phyloP scores from a whole-genome alignment of 2,888 invertebrate genomes.

The Nomada flava region DNA sequence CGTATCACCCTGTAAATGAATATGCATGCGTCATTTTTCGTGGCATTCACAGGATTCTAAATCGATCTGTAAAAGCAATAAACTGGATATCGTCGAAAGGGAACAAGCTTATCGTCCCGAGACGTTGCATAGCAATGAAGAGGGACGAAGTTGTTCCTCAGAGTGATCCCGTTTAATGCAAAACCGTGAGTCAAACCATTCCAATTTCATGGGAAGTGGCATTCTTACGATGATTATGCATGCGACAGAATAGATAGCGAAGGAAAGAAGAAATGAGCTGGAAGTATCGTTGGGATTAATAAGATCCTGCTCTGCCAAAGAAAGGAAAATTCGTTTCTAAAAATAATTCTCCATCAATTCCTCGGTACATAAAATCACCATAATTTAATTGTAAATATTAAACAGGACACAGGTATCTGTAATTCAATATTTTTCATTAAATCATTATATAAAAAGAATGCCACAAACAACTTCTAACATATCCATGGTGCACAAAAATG shows the following conservation, averaged over 20 bases:
- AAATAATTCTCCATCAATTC: not conserved
- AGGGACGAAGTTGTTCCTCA: not conserved
- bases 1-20: no score
- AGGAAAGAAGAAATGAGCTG: not conserved
- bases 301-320: not conserved
- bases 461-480: no score
- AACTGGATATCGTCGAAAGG: not conserved
- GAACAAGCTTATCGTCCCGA: not conserved
- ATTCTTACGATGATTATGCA: constrained; percentile 33
- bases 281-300: constrained; percentile 35
- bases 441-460: no score
- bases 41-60: not conserved
- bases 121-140: not conserved
- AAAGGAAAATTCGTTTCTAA: constrained; percentile 22
- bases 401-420: no score
- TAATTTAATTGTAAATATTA: no score
- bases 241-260: constrained; percentile 5
- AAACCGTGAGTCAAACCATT: constrained; percentile 30
- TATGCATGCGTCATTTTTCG: no score
- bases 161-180: constrained; percentile 26
- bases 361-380: no score
- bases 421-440: no score
- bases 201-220: constrained; percentile 20
- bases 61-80: not conserved
- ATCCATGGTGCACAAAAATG: no score